A percentile compares a stretch with the other conserved stretches of the same genome.
Conservation (phyloP, 2,888 invertebrate species). For the Ditula angustiorana region DNA sequence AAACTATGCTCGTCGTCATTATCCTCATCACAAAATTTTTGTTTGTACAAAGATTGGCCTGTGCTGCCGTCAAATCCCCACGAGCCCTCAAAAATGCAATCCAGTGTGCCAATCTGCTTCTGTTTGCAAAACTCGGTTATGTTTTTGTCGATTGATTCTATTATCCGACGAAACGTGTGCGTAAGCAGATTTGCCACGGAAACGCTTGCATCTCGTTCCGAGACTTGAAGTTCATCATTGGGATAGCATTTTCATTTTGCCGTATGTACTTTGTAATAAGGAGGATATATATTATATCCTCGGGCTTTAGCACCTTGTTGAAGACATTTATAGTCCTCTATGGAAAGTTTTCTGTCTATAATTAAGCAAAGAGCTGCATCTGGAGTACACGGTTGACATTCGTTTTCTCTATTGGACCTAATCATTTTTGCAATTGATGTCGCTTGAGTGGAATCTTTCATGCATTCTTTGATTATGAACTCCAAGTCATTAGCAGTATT, state of each 20-base stretch:
- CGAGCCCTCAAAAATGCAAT: background rate
- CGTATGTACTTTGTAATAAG: background rate
- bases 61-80: conserved; percentile 3
- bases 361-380: conserved; percentile 32
- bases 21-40: background rate
- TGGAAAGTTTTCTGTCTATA: conserved; percentile 33
- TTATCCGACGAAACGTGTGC: background rate
- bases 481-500: conserved; percentile 8
- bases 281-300: background rate
- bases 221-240: background rate
- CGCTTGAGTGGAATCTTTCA: conserved; percentile 8
- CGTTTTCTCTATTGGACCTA: background rate
- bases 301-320: background rate
- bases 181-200: background rate
- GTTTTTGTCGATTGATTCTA: background rate
- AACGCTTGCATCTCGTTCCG: background rate
- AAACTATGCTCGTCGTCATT: background rate
- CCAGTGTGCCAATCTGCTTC: background rate
- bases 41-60: background rate
- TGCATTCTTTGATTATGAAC: background rate
- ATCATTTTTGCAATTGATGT: background rate
- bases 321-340: background rate
- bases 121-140: background rate
- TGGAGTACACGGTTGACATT: conserved; percentile 15
- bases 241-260: background rate